Conservation (phyloP, 2,888 invertebrate species). For the Parnassius apollo region DNA sequence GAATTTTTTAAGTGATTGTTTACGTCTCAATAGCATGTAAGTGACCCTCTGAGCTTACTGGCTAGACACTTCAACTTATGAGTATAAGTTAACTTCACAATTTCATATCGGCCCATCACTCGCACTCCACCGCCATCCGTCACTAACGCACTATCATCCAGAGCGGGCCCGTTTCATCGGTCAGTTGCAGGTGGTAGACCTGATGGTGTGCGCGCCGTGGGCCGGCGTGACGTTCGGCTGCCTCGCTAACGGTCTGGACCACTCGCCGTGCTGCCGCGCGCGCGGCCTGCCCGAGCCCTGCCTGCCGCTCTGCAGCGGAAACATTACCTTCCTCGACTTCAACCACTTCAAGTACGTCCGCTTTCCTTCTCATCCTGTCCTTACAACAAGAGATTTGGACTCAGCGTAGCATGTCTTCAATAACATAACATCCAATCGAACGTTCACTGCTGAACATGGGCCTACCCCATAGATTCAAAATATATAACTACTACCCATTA, state of each 20-base stretch:
- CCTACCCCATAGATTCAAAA: too few relatives aligned
- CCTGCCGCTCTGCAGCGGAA: slow-evolving; percentile 89
- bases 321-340: slow-evolving; percentile 88
- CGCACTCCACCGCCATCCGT: slow-evolving; percentile 48
- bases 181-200: slow-evolving; percentile 86
- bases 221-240: slow-evolving; percentile 90
- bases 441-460: too few relatives aligned
- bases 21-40: too few relatives aligned
- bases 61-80: too few relatives aligned
- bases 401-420: too few relatives aligned
- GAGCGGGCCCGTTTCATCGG: slow-evolving; percentile 53
- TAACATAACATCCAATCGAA: too few relatives aligned
- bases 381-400: too few relatives aligned
- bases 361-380: too few relatives aligned
- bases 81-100: too few relatives aligned
- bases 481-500: too few relatives aligned
- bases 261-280: slow-evolving; percentile 89
- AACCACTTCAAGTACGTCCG: slow-evolving; percentile 89
- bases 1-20: too few relatives aligned
- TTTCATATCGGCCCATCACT: neutral
- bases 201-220: slow-evolving; percentile 95
- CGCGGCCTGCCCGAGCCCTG: slow-evolving; percentile 88
- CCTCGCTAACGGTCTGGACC: slow-evolving; percentile 89
- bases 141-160: slow-evolving; percentile 65
- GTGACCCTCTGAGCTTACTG: too few relatives aligned